Conservation (phyloP, 2,888 invertebrate species). For the Augochlorella aurata region DNA sequence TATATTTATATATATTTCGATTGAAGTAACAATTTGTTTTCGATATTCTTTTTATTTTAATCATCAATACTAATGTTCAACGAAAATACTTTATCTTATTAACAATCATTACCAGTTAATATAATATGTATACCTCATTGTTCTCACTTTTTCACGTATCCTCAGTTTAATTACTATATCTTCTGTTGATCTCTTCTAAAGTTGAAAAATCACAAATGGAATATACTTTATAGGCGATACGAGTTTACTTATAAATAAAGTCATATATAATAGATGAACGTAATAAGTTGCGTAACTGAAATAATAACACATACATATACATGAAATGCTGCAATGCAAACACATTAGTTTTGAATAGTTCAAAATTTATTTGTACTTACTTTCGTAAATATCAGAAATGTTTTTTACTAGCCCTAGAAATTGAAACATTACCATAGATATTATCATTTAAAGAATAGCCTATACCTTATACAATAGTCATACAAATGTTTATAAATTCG, state of each 20-base stretch:
- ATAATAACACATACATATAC: background rate
- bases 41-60: background rate
- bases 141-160: background rate
- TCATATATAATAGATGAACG: background rate
- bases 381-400: background rate
- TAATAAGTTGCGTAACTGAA: background rate
- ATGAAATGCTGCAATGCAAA: background rate
- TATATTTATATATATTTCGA: background rate
- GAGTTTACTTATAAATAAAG: background rate
- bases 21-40: background rate
- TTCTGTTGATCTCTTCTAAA: background rate
- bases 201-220: background rate
- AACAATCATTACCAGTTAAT: background rate
- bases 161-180: background rate
- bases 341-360: background rate
- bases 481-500: slow-evolving; percentile 14
- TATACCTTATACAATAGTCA: slow-evolving; percentile 4
- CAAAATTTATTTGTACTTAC: background rate
- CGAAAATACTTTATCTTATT: background rate
- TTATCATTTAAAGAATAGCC: background rate
- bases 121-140: background rate
- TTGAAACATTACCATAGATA: background rate
- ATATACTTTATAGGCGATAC: background rate
- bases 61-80: background rate
- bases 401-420: slow-evolving; percentile 21